Conservation (phyloP, 2,113 vertebrate species). For the Muntiacus reevesi region DNA sequence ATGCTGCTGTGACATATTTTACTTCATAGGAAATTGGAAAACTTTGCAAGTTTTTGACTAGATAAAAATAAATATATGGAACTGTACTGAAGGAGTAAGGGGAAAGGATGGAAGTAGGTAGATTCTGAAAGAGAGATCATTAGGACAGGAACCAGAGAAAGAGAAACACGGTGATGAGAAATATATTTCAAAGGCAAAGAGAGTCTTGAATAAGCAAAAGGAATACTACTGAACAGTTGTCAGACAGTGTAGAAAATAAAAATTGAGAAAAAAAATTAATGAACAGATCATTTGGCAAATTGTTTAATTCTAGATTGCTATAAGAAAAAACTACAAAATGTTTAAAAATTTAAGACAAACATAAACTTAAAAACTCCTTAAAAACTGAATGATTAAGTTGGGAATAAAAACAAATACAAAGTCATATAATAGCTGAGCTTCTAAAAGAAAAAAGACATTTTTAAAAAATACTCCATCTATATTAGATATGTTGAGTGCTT, state of each 20-base stretch:
- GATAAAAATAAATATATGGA: neutral
- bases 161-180: accelerated
- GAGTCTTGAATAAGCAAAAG: neutral
- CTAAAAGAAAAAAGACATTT: neutral
- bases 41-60: neutral
- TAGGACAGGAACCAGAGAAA: neutral
- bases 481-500: neutral
- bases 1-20: neutral
- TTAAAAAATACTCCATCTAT: neutral
- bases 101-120: neutral
- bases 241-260: neutral
- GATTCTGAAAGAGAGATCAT: neutral
- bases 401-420: neutral
- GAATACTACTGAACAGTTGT: neutral
- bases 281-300: neutral
- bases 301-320: neutral
- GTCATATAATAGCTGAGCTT: neutral
- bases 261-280: neutral
- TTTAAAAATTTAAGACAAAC: neutral
- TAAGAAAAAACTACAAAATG: neutral
- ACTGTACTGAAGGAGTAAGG: neutral
- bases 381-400: neutral
- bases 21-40: neutral
- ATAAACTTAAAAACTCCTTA: neutral
- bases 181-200: neutral